phyloP scores from a whole-genome alignment of 2,797 vertebrate species.

The Melanotaenia parkinsoni region DNA sequence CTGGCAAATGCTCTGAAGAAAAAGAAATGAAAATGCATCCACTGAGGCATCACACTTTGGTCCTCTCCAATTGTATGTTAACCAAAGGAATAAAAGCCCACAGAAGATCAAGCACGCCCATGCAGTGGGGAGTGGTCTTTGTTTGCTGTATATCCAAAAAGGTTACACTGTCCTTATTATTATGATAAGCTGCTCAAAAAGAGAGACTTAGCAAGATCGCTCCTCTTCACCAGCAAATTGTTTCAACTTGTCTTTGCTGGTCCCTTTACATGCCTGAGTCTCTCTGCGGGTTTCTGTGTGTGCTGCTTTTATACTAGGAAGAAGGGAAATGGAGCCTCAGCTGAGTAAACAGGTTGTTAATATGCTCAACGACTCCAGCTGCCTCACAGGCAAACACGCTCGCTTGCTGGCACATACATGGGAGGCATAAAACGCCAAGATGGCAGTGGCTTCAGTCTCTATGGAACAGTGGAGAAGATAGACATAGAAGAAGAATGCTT shows the following conservation, averaged over 20 bases:
- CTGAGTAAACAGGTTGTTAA: conserved; percentile 85
- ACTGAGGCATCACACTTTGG: conserved; percentile 21
- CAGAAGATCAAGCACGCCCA: conserved; percentile 56
- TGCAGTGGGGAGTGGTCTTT: conserved; percentile 43
- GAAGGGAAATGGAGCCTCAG: conserved; percentile 77
- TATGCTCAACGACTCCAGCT: conserved; percentile 81
- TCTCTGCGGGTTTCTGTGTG: conserved; percentile 54
- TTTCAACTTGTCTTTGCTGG: conserved; percentile 64
- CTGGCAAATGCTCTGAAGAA: conserved; percentile 25
- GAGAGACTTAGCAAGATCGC: conserved; percentile 40
- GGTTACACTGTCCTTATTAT: conserved; percentile 79
- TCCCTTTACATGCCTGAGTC: conserved; percentile 35
- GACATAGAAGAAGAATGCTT: conserved; percentile 46
- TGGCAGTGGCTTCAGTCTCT: conserved; percentile 56
- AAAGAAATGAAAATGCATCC: conserved; percentile 4
- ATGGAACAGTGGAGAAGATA: conserved; percentile 44
- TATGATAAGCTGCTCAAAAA: conserved; percentile 72
- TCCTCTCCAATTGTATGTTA: conserved; percentile 20
- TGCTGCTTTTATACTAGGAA: conserved; percentile 52
- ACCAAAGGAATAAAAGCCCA: conserved; percentile 39
- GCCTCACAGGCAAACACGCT: conserved; percentile 68
- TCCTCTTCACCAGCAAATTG: conserved; percentile 50
- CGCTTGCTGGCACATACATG: conserved; percentile 38
- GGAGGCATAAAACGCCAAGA: conserved; percentile 55
- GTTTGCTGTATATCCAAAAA: conserved; percentile 68